Evolutionary conservation across 2,888 invertebrate species (phyloP).

Genomic region (Chymomyza fuscimana): DNA sequence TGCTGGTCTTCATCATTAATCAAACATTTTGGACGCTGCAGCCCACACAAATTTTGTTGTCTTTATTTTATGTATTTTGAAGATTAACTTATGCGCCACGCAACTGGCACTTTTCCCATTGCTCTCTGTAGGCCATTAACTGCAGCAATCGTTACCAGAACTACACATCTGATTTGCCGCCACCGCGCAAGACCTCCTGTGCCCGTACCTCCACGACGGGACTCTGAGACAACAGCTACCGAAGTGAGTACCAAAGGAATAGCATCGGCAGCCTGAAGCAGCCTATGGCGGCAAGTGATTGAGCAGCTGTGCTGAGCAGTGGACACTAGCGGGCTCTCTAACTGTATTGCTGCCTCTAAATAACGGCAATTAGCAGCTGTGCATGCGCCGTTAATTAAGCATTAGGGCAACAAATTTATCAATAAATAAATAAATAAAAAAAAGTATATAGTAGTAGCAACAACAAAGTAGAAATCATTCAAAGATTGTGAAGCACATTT

Average conservation of each 20-base stretch:
- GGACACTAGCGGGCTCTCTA: constrained; percentile 24
- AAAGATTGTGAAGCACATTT: constrained; percentile 10
- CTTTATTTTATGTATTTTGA: constrained; percentile 51
- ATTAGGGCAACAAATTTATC: constrained; percentile 9
- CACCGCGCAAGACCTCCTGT: constrained; percentile 76
- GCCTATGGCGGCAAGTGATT: constrained; percentile 25
- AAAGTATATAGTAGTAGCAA: not conserved
- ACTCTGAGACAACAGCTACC: constrained; percentile 46
- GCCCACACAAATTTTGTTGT: constrained; percentile 31
- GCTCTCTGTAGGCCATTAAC: constrained; percentile 72
- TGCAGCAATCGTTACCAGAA: constrained; percentile 75
- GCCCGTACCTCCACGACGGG: constrained; percentile 76
- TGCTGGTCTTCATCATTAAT: constrained; percentile 62
- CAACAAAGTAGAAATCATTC: constrained; percentile 22
- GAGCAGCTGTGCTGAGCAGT: constrained; percentile 21
- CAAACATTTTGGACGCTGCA: constrained; percentile 56
- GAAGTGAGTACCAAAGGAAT: not conserved
- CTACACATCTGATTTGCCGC: constrained; percentile 74
- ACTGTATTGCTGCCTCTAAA: constrained; percentile 32
- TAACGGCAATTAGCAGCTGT: constrained; percentile 42
- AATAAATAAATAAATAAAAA: not conserved
- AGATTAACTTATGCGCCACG: constrained; percentile 43
- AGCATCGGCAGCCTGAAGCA: constrained; percentile 9
- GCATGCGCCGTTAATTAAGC: constrained; percentile 43
- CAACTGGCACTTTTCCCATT: constrained; percentile 23